A percentile compares a stretch with the other conserved stretches of the same genome.
Evolutionary conservation across 2,797 vertebrate species (phyloP).

Genomic region (Bucorvus abyssinicus): DNA sequence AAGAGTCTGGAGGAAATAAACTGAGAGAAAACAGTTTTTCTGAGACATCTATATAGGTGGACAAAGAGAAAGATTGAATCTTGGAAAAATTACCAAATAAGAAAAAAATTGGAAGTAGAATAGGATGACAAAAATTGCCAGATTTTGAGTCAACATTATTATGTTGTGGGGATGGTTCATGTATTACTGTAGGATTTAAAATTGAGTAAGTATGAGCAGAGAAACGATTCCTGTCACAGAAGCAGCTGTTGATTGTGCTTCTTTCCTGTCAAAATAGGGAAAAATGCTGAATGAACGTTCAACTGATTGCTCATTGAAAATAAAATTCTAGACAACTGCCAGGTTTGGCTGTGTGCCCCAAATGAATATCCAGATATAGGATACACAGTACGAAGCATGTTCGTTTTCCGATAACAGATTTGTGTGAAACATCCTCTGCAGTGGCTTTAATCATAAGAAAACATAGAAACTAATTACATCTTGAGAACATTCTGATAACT

Average conservation of each 20-base stretch:
- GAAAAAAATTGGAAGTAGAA: not conserved
- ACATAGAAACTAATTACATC: slow-evolving; percentile 56
- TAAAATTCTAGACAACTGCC: slow-evolving; percentile 47
- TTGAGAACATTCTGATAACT: slow-evolving; percentile 35
- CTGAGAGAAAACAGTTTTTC: not conserved
- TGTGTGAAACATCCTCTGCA: slow-evolving; percentile 43
- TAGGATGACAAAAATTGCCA: not conserved
- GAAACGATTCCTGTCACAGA: not conserved
- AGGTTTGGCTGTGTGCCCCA: slow-evolving; percentile 46
- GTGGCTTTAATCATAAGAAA: slow-evolving; percentile 47
- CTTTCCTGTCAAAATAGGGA: slow-evolving; percentile 28
- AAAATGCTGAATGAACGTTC: slow-evolving; percentile 44
- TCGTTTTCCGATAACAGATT: slow-evolving; percentile 15
- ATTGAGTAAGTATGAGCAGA: not conserved
- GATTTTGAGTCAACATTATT: not conserved
- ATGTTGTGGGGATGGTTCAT: not conserved
- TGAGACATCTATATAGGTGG: not conserved
- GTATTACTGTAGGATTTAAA: not conserved
- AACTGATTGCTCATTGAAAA: slow-evolving; percentile 48
- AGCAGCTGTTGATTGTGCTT: slow-evolving; percentile 45
- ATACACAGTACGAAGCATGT: slow-evolving; percentile 6
- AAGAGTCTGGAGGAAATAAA: not conserved
- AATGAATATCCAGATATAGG: slow-evolving; percentile 50
- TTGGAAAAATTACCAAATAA: not conserved
- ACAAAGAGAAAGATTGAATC: not conserved